Evolutionary conservation across 2,888 invertebrate genomes (phyloP), one percentile per base, ranked within the genome.

Genomic region (Microctonus hyperodae): DNA sequence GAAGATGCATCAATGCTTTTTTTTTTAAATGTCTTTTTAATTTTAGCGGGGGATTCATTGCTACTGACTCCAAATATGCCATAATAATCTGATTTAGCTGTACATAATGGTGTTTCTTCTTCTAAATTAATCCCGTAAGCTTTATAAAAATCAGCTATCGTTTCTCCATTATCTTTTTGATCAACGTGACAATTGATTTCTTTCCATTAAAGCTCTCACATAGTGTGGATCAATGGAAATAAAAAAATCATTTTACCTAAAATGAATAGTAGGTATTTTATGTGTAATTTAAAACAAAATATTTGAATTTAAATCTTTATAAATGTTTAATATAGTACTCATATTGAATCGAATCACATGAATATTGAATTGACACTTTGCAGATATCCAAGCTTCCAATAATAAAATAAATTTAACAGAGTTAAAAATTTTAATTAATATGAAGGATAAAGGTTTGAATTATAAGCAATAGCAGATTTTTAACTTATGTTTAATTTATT

Each of bases 71-170:
- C 96, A 65, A 98, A 88, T 74, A 98, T 96, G 85, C 96, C 96
- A 80, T 97, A 97, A 82, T 97, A 97, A 83, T 98, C 97, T 87
- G 97, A 97, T 73, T 96, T 90, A 85, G 96, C 95, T 7, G 96
- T 23, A 23, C 23, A 13, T n/a, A 63, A n/a, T 13, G 48, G n/a
- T 31, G 35, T 20, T 23, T 35, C 37, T 5, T 97, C 96, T 74
- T 96, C 94, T 75, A 92, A 93, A 78, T 96, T 95, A 79, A 94
- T 87, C 85, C 94, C 93, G 80, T 88, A 89, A 0, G 93, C 90
- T 78, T 89, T 90, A 82, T 97, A 96, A 78, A 96, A 96, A 84
- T 98, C 97, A 72, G 90, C 89, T 1, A 96, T 94, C 3, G 96
- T 94, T 65, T 96, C 95, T 74, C 97, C 96, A 80, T 87, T 94